Evolutionary conservation across 1,140 invertebrate species (phyloP), one percentile per base, ranked within the genome.

Genomic region (Trachelipus rathkii): DNA sequence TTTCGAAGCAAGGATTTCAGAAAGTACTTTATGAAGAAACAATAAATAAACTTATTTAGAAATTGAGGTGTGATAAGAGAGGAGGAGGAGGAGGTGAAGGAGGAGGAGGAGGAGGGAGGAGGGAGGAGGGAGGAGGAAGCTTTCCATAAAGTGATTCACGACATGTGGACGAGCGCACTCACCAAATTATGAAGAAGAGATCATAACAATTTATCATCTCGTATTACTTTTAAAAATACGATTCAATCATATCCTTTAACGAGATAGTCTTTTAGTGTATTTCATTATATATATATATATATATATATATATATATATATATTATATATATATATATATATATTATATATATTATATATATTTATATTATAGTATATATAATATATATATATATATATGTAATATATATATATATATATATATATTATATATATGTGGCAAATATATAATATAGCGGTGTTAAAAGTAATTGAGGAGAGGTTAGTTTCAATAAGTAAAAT

Each of bases 241-340:
- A 3, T 33, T 33, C 33, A 33, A 33, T 33, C 33, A 33, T 33
- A 33, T 33, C 33, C 6, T 6, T 33, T 3, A 33, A 33, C 33
- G 1, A 33, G 33, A 33, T 33, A 33, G 33, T 33, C 33, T 6
- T 33, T 3, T 33, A 33, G 2, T 60, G 1, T 8, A 19, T 60
- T 13, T 60, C 19, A 60, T 4, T 60, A 3, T 60, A 60, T 60
- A 60, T 60, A 60, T 60, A 60, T 60, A 60, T 60, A 60, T 60
- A 60, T 60, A 60, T 60, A 60, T 60, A 60, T 60, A 60, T 60
- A 60, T 60, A 60, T 60, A 60, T 60, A 60, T 60, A 60, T 60
- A 60, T 60, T 60, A 60, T 19, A 19, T 15, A 60, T 60, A 15
- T 15, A 60, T 60, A 33, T 60, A 19, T 15, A 60, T 19, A 19